Percentiles rank a stretch among this genome's conserved stretches.
Evolutionary conservation across 2,113 vertebrate genomes (phyloP).

Genomic region (Cercopithecus mona): DNA sequence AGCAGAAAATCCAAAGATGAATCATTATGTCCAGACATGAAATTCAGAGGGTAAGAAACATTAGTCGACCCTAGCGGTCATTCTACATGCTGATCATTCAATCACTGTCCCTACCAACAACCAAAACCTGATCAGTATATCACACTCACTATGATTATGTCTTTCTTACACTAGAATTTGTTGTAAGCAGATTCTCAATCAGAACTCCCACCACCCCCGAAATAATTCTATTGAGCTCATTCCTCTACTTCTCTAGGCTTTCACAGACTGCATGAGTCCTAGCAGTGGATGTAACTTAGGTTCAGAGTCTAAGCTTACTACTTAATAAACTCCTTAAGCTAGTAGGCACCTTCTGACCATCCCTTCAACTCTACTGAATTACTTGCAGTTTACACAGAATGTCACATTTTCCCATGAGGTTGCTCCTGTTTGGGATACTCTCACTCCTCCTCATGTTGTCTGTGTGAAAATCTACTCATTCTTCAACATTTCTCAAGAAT

Average conservation of each 20-base stretch:
- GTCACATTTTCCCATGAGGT: neutral
- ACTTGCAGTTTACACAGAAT: neutral
- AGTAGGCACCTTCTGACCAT: neutral
- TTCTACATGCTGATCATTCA: neutral
- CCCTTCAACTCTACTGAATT: neutral
- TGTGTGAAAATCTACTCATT: neutral
- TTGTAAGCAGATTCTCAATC: neutral
- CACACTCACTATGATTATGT: neutral
- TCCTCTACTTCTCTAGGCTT: neutral
- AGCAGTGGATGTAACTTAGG: neutral
- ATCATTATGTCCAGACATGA: neutral
- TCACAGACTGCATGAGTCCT: neutral
- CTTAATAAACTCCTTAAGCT: neutral
- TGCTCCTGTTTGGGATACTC: neutral
- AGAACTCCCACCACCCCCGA: neutral
- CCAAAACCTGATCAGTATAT: neutral
- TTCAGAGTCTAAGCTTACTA: neutral
- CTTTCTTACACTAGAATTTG: neutral
- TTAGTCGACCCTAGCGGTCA: neutral
- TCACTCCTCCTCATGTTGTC: neutral
- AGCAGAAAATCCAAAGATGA: neutral
- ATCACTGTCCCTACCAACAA: neutral
- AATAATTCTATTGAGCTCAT: neutral
- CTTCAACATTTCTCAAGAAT: neutral
- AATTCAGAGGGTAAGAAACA: neutral